Evolutionary conservation across 37 sponge, comb jelly and placozoan genomes (phyloP).

Genomic region (Amphimedon queenslandica): DNA sequence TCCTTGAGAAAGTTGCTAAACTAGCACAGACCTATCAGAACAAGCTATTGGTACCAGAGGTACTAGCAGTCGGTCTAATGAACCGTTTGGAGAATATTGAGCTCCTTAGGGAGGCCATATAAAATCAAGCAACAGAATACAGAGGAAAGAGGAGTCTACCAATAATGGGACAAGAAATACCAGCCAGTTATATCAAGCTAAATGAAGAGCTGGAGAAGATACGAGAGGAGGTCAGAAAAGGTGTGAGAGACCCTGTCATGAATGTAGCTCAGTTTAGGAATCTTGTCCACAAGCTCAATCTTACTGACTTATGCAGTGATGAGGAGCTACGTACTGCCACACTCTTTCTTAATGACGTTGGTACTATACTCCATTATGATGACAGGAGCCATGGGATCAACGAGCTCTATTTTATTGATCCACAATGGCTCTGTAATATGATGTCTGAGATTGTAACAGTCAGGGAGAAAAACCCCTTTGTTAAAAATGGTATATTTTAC

Average conservation of each 20-base stretch:
- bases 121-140: constrained; percentile 71
- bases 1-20: constrained; percentile 40
- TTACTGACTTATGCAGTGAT: constrained; percentile 61
- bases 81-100: constrained; percentile 67
- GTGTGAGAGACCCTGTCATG: constrained; percentile 67
- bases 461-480: constrained; percentile 31
- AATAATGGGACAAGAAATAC: constrained; percentile 82
- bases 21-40: constrained; percentile 35
- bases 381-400: constrained; percentile 74
- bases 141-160: constrained; percentile 23
- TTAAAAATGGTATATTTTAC: constrained; percentile 61
- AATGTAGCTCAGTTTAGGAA: constrained; percentile 59
- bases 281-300: constrained; percentile 31
- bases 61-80: constrained; percentile 55
- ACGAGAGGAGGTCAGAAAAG: constrained; percentile 52
- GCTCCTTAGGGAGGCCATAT: constrained; percentile 75
- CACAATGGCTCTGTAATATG: constrained; percentile 87
- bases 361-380: constrained; percentile 86
- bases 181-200: constrained; percentile 83
- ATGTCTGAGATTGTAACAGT: constrained; percentile 69
- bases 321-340: constrained; percentile 81
- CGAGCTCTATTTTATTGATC: constrained; percentile 86
- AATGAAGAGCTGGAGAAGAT: constrained; percentile 60
- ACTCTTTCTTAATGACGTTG: constrained; percentile 77
- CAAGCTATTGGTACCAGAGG: constrained; percentile 57